These are phyloP conservation scores for Matsumyia berberina DNA, from an alignment of 2,888 invertebrate species.

Conservation along the genomic window DNA sequence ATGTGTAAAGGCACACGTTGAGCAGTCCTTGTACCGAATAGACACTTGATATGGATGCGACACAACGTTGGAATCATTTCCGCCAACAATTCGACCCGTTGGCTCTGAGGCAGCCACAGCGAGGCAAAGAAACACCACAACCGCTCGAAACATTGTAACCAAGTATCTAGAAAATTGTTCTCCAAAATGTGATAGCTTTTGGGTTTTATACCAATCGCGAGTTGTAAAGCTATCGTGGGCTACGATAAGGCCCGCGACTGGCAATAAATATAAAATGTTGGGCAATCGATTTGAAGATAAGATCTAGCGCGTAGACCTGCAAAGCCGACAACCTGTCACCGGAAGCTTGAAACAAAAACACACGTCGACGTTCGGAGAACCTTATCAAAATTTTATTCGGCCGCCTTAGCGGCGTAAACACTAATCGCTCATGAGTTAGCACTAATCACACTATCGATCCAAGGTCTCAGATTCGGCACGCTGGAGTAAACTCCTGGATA, in stretches of 20 bases:
- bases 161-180: neutral
- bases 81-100: conserved; percentile 84
- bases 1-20: conserved; percentile 78
- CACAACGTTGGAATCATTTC: conserved; percentile 82
- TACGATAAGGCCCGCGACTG: neutral
- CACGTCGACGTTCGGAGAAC: neutral
- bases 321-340: neutral
- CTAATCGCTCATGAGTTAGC: conserved; percentile 23
- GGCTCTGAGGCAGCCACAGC: conserved; percentile 30
- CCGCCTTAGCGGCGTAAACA: neutral
- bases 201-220: neutral
- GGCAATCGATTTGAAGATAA: neutral
- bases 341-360: conserved; percentile 2
- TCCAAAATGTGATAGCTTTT: neutral
- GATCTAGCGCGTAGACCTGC: neutral
- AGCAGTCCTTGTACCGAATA: conserved; percentile 79
- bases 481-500: conserved; percentile 81
- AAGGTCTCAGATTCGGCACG: conserved; percentile 31
- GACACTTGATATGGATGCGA: conserved; percentile 85
- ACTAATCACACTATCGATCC: conserved; percentile 41
- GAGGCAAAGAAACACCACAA: conserved; percentile 5
- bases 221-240: too few relatives aligned
- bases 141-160: conserved; percentile 11
- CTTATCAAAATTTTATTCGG: conserved; percentile 2
- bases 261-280: neutral